Percentiles rank a stretch among this genome's conserved stretches.
These are phyloP conservation scores for Sterna hirundo DNA, from an alignment of 2,113 vertebrate genomes.

Conservation along the genomic window DNA sequence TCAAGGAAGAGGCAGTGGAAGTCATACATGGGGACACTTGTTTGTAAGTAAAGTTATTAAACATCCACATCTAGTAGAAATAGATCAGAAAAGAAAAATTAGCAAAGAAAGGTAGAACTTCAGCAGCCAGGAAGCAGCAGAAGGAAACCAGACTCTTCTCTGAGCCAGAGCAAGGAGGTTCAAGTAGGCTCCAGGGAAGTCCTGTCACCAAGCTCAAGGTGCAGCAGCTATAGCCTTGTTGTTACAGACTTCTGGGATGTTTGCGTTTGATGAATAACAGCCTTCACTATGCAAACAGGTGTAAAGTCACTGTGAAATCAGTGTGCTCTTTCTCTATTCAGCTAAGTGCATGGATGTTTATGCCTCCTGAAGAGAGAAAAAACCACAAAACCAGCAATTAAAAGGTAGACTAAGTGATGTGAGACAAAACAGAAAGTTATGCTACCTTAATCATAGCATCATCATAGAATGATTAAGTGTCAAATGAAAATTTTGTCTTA, in stretches of 20 bases:
- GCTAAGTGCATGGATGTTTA: background rate
- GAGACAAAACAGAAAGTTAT: background rate
- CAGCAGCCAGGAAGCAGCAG: background rate
- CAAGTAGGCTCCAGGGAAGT: background rate
- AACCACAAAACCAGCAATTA: background rate
- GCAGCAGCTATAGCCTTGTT: background rate
- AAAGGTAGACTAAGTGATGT: background rate
- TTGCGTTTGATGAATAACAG: background rate
- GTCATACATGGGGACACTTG: background rate
- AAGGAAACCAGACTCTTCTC: background rate
- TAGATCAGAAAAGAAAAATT: background rate
- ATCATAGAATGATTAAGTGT: background rate
- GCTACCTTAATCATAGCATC: background rate
- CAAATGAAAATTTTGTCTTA: background rate
- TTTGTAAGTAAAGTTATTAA: background rate
- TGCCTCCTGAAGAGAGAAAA: background rate
- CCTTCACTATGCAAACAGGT: background rate
- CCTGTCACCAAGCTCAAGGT: background rate
- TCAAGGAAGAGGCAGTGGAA: background rate
- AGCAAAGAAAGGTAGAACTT: background rate
- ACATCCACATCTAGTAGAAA: background rate
- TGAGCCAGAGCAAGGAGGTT: background rate
- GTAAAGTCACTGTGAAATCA: background rate
- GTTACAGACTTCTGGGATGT: background rate
- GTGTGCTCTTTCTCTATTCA: background rate